Percentiles rank a stretch among this genome's conserved stretches.
Evolutionary conservation across 1,140 invertebrate species (phyloP).

Genomic region (Phthorimaea operculella): DNA sequence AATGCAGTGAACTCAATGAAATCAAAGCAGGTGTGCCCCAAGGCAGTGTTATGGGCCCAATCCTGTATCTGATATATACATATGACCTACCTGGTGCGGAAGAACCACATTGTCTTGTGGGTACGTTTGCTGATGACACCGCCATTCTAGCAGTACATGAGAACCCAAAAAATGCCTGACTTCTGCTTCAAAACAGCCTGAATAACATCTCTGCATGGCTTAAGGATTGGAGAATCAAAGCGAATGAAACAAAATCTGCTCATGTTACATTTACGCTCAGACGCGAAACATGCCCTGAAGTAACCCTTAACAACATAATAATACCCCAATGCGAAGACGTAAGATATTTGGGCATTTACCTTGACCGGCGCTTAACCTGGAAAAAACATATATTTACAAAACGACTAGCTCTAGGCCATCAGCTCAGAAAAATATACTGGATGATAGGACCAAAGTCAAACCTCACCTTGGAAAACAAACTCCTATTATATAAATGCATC

Average conservation of each 20-base stretch:
- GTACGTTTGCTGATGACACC: conserved; percentile 28
- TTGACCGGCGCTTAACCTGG: conserved; percentile 26
- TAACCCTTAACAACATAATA: conserved; percentile 15
- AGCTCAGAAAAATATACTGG: not conserved
- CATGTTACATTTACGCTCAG: conserved; percentile 22
- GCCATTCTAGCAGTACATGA: conserved; percentile 18
- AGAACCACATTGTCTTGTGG: conserved; percentile 3
- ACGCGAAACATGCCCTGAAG: conserved; percentile 13
- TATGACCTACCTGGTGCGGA: conserved; percentile 17
- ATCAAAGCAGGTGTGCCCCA: conserved; percentile 20
- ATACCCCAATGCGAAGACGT: conserved; percentile 19
- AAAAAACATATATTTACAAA: conserved; percentile 24
- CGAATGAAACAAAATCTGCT: conserved; percentile 19
- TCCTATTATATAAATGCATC: not conserved
- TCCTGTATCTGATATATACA: conserved; percentile 22
- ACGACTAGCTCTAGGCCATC: conserved; percentile 2
- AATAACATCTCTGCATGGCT: conserved; percentile 17
- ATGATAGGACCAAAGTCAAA: not conserved
- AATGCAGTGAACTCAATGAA: not conserved
- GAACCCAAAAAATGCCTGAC: conserved; percentile 10
- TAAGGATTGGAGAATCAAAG: conserved; percentile 23
- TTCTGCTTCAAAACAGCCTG: conserved; percentile 8
- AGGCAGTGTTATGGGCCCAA: conserved; percentile 20
- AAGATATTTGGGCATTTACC: conserved; percentile 23
- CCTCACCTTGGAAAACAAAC: not conserved